A percentile compares a stretch with the other conserved stretches of the same genome.
phyloP scores from a whole-genome alignment of 2,113 vertebrate genomes.

The Proterorhinus semilunaris region DNA sequence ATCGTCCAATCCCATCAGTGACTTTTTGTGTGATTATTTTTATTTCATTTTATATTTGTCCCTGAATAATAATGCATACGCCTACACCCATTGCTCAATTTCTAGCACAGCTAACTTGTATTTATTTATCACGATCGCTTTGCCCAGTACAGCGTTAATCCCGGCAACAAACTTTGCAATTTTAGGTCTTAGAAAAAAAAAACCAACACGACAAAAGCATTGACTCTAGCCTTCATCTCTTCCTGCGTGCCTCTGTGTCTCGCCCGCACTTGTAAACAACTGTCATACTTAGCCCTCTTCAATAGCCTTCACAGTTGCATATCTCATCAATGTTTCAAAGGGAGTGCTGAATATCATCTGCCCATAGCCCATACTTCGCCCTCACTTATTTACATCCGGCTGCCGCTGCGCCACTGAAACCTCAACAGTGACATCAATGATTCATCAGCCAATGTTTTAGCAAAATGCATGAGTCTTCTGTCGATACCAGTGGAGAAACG shows the following conservation, averaged over 20 bases:
- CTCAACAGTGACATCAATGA: slow-evolving; percentile 74
- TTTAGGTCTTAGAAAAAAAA: too few relatives aligned
- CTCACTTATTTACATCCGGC: slow-evolving; percentile 79
- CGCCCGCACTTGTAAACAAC: slow-evolving; percentile 69
- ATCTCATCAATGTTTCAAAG: slow-evolving; percentile 75
- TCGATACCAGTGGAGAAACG: slow-evolving; percentile 50
- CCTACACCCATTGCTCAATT: too few relatives aligned
- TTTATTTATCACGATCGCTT: too few relatives aligned
- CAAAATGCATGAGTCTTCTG: slow-evolving; percentile 67
- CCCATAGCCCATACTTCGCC: slow-evolving; percentile 61
- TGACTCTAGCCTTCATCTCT: not conserved
- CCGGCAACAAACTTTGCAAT: too few relatives aligned
- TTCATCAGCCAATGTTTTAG: slow-evolving; percentile 76
- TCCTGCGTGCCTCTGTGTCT: slow-evolving; percentile 45
- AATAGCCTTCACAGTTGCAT: slow-evolving; percentile 65
- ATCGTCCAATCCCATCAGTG: too few relatives aligned
- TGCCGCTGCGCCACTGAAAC: slow-evolving; percentile 70
- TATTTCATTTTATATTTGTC: too few relatives aligned
- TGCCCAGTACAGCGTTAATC: too few relatives aligned
- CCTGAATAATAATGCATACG: too few relatives aligned
- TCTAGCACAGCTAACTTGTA: too few relatives aligned
- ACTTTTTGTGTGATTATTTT: too few relatives aligned
- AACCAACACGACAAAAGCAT: too few relatives aligned
- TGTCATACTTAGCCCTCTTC: slow-evolving; percentile 69
- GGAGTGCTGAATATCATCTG: slow-evolving; percentile 65